phyloP scores from a whole-genome alignment of 2,888 invertebrate species.

The Caenorhabditis plicata region DNA sequence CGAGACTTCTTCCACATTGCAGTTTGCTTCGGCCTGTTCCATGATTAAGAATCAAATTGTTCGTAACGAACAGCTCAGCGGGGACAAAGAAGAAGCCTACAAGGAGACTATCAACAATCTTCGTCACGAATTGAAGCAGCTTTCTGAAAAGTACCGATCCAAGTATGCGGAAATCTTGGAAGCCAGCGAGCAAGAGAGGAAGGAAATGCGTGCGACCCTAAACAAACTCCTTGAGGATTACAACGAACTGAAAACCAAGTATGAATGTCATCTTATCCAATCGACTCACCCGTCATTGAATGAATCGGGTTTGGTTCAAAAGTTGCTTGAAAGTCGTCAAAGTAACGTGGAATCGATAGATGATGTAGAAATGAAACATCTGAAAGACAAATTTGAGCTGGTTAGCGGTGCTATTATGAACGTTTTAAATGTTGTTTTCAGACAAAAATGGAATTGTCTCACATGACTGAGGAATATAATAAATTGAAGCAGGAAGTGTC shows the following conservation, averaged over 20 bases:
- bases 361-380: too few relatives aligned
- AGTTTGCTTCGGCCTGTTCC: conserved; percentile 67
- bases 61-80: conserved; percentile 67
- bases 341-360: neutral
- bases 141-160: conserved; percentile 2
- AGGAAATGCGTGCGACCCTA: conserved; percentile 1
- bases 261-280: conserved; percentile 5
- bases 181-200: neutral
- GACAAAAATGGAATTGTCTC: conserved; percentile 12
- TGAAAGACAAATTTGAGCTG: conserved; percentile 1
- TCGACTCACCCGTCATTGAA: neutral
- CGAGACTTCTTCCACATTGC: conserved; percentile 67
- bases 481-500: conserved; percentile 4
- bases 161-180: conserved; percentile 1
- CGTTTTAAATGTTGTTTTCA: neutral
- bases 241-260: conserved; percentile 13
- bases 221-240: conserved; percentile 3
- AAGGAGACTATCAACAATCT: conserved; percentile 66
- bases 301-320: neutral
- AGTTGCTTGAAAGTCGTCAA: neutral
- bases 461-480: conserved; percentile 1
- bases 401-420: neutral
- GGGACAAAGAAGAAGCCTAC: conserved; percentile 65
- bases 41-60: conserved; percentile 68
- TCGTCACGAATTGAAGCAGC: conserved; percentile 31